These are phyloP conservation scores for Aegithalos caudatus DNA, from an alignment of 2,113 vertebrate genomes.

Conservation along the genomic window DNA sequence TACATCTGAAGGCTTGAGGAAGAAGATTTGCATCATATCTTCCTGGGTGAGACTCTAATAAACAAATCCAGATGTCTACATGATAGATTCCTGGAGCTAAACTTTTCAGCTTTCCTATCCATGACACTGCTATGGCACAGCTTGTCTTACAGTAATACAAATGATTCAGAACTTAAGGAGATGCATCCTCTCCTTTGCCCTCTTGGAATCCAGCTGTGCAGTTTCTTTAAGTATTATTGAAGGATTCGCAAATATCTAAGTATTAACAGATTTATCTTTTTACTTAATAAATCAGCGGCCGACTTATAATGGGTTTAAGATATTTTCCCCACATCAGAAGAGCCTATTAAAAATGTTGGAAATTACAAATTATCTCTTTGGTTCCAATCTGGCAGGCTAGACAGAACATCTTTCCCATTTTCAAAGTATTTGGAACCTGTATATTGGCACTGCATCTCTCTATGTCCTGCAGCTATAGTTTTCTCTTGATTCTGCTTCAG, in stretches of 20 bases:
- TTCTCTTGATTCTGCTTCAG: background rate
- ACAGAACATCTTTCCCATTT: background rate
- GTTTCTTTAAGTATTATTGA: background rate
- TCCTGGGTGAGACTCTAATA: background rate
- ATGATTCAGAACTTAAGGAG: background rate
- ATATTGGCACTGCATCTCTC: background rate
- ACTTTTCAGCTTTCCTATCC: background rate
- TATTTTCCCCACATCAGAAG: background rate
- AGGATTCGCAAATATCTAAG: background rate
- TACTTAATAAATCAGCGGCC: background rate
- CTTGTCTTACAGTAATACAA: background rate
- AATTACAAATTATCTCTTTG: background rate
- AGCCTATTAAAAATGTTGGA: background rate
- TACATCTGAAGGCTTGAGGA: background rate
- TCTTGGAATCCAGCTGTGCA: background rate
- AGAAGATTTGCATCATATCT: background rate
- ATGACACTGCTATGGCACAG: rapidly evolving
- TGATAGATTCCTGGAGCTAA: background rate
- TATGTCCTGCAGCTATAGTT: background rate
- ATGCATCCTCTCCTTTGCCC: background rate
- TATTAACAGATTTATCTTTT: background rate
- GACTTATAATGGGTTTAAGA: background rate
- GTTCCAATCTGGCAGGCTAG: background rate
- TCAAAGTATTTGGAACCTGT: background rate
- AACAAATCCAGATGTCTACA: background rate